Evolutionary conservation across 1,140 invertebrate genomes (phyloP), one percentile per base, ranked within the genome.

Genomic region (Diabrotica virgifera): DNA sequence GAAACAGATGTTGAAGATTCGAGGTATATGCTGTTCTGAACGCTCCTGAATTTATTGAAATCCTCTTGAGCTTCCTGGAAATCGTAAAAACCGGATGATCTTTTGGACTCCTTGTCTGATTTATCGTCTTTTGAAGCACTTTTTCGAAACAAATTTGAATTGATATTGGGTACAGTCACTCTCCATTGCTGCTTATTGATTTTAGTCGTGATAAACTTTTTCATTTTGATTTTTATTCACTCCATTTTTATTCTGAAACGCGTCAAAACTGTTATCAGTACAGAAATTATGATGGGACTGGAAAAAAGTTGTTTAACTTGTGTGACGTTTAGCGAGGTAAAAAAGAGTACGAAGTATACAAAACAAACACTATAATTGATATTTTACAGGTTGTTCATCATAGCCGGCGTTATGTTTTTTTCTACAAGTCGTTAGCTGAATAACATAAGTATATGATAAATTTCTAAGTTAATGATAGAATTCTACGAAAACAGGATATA

Each of bases 141-240:
- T 68, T 69, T 72, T 56, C 67, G 55, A 36, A 76, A 72, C 5
- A 75, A 51, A 6, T 70, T 53, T 7, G 70, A 69, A 50, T 73
- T 77, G 10, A 78, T 53, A 63, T 75, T 77, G 5, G 77, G 76
- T 7, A 78, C 73, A 0, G 74, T 75, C 5, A 77, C 67, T 36
- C 75, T 68, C 77, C 77, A 78, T 59, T 77, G 73, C 59, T 77
- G 70, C 40, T 75, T 75, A 0, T 69, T 62, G 50, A 78, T 68
- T 71, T 78, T 78, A 56, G 74, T 74, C 60, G 71, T 76, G 60
- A 78, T 76, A 63, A 78, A 72, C 65, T 78, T 78, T 64, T 74
- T 76, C 76, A 77, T 77, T 50, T 59, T 66, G 35, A 59, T 50
- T 24, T 7, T 57, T 10, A 57, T 10, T 54, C 52, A 54, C 52